Percentiles rank a stretch among this genome's conserved stretches.
These are phyloP conservation scores for Cryptosula pallasiana DNA, from an alignment of 2,888 invertebrate species.

Conservation along the genomic window DNA sequence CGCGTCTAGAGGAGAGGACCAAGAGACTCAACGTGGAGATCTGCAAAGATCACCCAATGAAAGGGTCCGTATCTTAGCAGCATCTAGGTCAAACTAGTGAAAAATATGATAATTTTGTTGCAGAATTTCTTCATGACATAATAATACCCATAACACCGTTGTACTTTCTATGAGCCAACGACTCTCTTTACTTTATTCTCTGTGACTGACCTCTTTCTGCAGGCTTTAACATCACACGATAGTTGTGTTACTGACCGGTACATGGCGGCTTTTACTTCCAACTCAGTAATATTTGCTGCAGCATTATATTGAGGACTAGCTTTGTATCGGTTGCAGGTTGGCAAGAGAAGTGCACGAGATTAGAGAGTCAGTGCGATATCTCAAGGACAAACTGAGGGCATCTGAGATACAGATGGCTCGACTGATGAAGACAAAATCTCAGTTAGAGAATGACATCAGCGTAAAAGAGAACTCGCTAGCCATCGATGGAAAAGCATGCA, in stretches of 20 bases:
- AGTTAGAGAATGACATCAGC: constrained; percentile 76
- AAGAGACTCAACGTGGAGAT: constrained; percentile 83
- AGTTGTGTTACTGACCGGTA: too few species aligned
- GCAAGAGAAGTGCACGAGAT: constrained; percentile 80
- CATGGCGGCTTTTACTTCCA: too few species aligned
- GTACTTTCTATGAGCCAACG: too few species aligned
- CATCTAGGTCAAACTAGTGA: too few species aligned
- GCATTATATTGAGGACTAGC: too few species aligned
- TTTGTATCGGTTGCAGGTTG: constrained; percentile 67
- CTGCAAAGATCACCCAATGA: constrained; percentile 78
- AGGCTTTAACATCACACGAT: too few species aligned
- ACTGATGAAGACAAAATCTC: constrained; percentile 73
- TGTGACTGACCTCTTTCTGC: too few species aligned
- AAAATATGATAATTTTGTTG: too few species aligned
- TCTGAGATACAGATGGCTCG: constrained; percentile 50
- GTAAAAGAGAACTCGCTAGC: constrained; percentile 82
- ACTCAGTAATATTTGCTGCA: too few species aligned
- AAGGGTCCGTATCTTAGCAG: constrained; percentile 63
- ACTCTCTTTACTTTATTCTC: too few species aligned
- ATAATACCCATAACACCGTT: too few species aligned
- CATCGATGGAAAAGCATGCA: constrained; percentile 87
- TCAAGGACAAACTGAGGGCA: constrained; percentile 73
- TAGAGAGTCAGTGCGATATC: constrained; percentile 71
- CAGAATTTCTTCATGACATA: too few species aligned
- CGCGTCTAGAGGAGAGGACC: constrained; percentile 79